Conservation (phyloP, 2,888 invertebrate genomes). For the Caenorhabditis sp. region DNA sequence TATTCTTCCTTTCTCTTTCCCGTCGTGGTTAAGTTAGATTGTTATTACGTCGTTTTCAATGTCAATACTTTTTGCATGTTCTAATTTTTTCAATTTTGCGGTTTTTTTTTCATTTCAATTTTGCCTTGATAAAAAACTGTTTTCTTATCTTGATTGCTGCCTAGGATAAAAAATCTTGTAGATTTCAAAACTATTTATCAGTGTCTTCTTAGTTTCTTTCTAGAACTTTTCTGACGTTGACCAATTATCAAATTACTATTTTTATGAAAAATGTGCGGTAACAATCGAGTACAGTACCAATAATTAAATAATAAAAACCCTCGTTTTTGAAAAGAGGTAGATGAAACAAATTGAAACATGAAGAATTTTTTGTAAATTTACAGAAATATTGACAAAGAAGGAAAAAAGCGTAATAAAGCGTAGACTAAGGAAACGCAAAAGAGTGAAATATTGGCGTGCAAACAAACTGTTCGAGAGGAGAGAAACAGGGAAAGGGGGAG, state of each 20-base stretch:
- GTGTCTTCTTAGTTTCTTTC: not conserved
- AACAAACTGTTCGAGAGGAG: constrained; percentile 55
- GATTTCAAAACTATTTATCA: not conserved
- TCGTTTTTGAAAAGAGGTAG: too few species aligned
- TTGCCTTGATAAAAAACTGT: not conserved
- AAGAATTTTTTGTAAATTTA: constrained; percentile 14
- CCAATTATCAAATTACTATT: not conserved
- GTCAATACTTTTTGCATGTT: not conserved
- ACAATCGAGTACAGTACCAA: not conserved
- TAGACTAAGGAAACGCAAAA: constrained; percentile 13
- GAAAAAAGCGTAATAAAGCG: constrained; percentile 18
- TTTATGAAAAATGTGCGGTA: too few species aligned
- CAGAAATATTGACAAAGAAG: constrained; percentile 9
- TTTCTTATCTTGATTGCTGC: too few species aligned
- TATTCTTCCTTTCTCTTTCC: constrained; percentile 35
- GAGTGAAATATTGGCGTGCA: constrained; percentile 48
- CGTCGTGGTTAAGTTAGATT: constrained; percentile 33
- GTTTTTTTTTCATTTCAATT: constrained; percentile 5
- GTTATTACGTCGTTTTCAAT: constrained; percentile 34
- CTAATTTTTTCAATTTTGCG: constrained; percentile 5
- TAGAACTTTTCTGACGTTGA: not conserved
- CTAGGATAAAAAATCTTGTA: not conserved
- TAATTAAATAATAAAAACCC: too few species aligned
- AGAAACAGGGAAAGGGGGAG: constrained; percentile 14
- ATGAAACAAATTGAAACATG: too few species aligned